Percentiles rank a stretch among this genome's conserved stretches.
Conservation (phyloP, 2,113 vertebrate species). For the Ammodytes marinus region DNA sequence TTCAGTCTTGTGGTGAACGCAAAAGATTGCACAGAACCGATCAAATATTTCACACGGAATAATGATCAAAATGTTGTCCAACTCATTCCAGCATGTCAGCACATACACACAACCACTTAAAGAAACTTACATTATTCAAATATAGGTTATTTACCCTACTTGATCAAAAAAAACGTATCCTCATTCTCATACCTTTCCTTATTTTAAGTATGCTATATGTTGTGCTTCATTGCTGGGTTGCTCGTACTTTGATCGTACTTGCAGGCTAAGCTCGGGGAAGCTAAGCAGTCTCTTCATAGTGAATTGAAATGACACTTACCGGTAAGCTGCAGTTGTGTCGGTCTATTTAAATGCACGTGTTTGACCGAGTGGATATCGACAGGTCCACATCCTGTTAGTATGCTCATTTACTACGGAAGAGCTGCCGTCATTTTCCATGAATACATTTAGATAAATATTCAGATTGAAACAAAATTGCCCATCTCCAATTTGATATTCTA, state of each 20-base stretch:
- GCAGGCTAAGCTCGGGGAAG: slow-evolving; percentile 47
- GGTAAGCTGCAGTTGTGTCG: slow-evolving; percentile 30
- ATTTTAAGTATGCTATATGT: background rate
- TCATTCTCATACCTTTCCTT: background rate
- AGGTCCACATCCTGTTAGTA: background rate
- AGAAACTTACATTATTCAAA: background rate
- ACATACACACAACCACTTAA: background rate
- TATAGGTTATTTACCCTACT: background rate
- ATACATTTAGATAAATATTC: slow-evolving; percentile 41
- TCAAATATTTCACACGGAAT: slow-evolving; percentile 60
- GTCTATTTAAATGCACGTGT: slow-evolving; percentile 15
- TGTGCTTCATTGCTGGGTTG: slow-evolving; percentile 1
- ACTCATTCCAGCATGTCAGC: slow-evolving; percentile 5
- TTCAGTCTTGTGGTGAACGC: slow-evolving; percentile 52
- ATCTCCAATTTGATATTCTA: background rate
- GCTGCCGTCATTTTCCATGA: slow-evolving; percentile 13
- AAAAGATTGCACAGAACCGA: slow-evolving; percentile 56
- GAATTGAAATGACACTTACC: slow-evolving; percentile 57
- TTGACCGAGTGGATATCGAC: slow-evolving; percentile 2
- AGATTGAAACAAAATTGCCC: slow-evolving; percentile 8
- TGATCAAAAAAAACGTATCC: background rate
- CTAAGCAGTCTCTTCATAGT: slow-evolving; percentile 46
- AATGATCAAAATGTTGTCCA: slow-evolving; percentile 45
- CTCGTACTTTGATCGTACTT: slow-evolving; percentile 25
- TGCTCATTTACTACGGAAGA: slow-evolving; percentile 20